phyloP scores from a whole-genome alignment of 2,113 vertebrate genomes.

The Anolis carolinensis region DNA sequence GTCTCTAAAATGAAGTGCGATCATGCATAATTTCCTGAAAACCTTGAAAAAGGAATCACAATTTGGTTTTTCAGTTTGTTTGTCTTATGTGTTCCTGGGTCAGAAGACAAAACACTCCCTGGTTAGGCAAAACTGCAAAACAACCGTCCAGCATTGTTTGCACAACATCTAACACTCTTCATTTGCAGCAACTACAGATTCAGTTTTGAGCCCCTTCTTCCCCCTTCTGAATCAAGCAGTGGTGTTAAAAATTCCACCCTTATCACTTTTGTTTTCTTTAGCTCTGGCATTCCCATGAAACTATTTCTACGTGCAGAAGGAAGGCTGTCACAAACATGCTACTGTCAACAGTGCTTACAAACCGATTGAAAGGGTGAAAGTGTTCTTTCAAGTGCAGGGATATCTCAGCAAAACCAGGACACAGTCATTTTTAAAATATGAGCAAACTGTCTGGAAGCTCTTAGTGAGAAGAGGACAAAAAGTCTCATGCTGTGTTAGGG shows the following conservation, averaged over 20 bases:
- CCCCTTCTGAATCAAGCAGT: not conserved
- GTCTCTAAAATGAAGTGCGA: not conserved
- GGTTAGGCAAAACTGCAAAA: not conserved
- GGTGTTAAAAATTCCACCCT: constrained; percentile 33
- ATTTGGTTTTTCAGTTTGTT: not conserved
- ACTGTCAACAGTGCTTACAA: constrained; percentile 61
- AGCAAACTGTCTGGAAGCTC: too few relatives aligned
- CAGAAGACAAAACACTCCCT: not conserved
- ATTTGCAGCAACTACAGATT: not conserved
- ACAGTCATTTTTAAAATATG: not conserved
- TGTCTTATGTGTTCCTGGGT: not conserved
- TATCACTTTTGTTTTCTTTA: constrained; percentile 67
- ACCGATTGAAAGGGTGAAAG: constrained; percentile 43
- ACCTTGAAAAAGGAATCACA: not conserved
- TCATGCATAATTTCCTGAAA: not conserved
- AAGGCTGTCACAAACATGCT: constrained; percentile 33
- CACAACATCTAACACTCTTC: not conserved
- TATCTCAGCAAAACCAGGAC: constrained; percentile 49
- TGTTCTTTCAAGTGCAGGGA: constrained; percentile 36
- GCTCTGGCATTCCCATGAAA: constrained; percentile 47
- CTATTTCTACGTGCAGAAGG: constrained; percentile 60
- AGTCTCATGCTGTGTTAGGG: not conserved
- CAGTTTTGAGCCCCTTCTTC: not conserved
- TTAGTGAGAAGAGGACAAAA: not conserved
- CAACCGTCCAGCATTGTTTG: not conserved